Base-by-base conservation (phyloP, 1,140 invertebrate genomes). In the Neodiprion lecontei region DNA sequence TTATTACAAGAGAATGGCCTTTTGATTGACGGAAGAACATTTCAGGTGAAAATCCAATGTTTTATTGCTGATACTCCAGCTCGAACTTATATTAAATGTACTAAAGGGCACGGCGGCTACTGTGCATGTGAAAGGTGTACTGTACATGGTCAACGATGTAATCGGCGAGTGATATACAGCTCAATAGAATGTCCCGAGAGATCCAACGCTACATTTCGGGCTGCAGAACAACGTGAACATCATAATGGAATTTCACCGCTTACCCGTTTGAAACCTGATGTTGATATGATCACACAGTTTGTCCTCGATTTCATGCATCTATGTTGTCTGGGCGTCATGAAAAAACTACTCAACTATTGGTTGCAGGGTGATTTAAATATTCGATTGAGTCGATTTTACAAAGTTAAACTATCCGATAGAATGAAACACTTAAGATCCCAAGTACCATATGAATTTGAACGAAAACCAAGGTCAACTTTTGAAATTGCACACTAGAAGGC, bases 401-500 rank as follows among this genome's bases (percentile, higher is more conserved):
- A 70, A 70, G 0, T 3, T 7, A 68, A 76, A 76, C 23, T 76
- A 28, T 76, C 72, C 7, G 65, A 21, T 48, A 12, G 72, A 21
- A 23, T 76, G n/a, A 3, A 49, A 67, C 21, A 28, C n/a, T 70
- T 76, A 14, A 53, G n/a, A 53, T 53, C 50, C 50, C n/a, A 11
- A 10, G 69, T 78, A 7, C 75, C 75, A 48, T 21, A 21, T 11
- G 77, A 78, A 69, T 76, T 78, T 66, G 73, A 78, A 21, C 17
- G 17, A 21, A 21, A 21, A 21, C 17, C 17, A 48, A 68, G 77
- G 61, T 74, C 74, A 53, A 70, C 12, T 9, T 72, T 77, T 50
- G 70, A 74, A 66, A 21, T 79, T 28, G 47, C 53, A 3, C 72
- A 79, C 61, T 74, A 53, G 76, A 79, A 79, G 65, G 77, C 77